Evolutionary conservation across 2,113 vertebrate species (phyloP), one percentile per base, ranked within the genome.

Genomic region (Perccottus glenii): DNA sequence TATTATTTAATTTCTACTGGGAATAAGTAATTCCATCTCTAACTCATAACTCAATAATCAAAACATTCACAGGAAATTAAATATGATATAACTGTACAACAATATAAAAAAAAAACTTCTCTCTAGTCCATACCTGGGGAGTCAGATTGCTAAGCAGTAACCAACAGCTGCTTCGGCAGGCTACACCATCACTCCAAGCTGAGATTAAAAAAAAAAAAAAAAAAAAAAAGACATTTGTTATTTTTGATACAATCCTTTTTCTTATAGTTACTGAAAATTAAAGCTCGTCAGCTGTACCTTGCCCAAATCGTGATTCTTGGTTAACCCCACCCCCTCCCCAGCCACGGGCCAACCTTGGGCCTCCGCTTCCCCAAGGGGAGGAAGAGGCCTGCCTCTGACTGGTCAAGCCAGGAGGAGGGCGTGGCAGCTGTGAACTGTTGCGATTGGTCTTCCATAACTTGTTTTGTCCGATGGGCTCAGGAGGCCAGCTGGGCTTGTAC

Each of bases 391-490:
- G 97, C 79, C 96, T 97, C 61, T 94, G 93, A 93, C 94, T 96
- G 89, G 95, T 95, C 84, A 99, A 92, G 80, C 97, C 96, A 36
- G 97, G 96, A 85, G 96, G 96, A 1, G 96, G 97, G 91, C 97
- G 96, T 91, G 96, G 94, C 92, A 97, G 91, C 91, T 96, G 95
- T 82, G 96, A 96, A 94, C 94, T 94, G 94, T 95, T 98, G 89
- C 96, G 96, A 94, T 95, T 98, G 93, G 96, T 95, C 90, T 97
- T 98, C 97, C 97, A 98, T 89, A 94, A 93, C 93, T 98, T 99
- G 91, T 95, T 96, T 92, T 97, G 97, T 94, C 96, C 96, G 86
- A 98, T 99, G 85, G 97, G 97, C 89, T 98, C 97, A 86, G 96
- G 96, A 87, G 96, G 96, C 97, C 97, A 99, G 80, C 96, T 95